Base-by-base conservation (phyloP, 1,140 invertebrate genomes). In the Platorchestia sp. region DNA sequence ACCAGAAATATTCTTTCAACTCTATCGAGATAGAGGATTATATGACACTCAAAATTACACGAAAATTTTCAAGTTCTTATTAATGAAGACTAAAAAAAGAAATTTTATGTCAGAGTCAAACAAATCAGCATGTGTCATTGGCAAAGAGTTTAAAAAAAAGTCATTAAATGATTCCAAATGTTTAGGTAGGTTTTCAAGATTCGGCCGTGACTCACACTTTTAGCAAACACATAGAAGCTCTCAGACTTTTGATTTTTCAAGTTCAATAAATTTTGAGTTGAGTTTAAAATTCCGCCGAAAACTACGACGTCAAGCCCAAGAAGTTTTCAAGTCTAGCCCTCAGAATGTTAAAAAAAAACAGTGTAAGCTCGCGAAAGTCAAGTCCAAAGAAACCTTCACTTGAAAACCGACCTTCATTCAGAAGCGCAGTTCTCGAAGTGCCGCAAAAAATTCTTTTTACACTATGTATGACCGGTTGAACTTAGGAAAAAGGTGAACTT, bases 401-500 rank as follows among this genome's bases (percentile, higher is more conserved):
- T 75, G 14, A 75, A 75, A 3, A 10, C 27, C 59, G 87, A 90
- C 87, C 87, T 90, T 90, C 41, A 43, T 42, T 90, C 87, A 44
- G 87, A 43, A 90, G 87, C 87, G 3, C 87, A 42, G 59, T 90
- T 43, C 41, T 45, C 10, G 7, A 19, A 44, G 5, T 43, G 44
- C 27, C 41, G 42, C 87, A 90, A 90, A 90, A 87, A 90, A 44
- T 90, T 90, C 87, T 14, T 45, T 90, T 75, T 90, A 36, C 41
- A 14, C 36, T 36, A n/a, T 90, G 87, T 90, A 19, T 90, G 41
- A 44, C 87, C 87, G 87, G 87, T 90, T 90, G 87, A 90, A 90
- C 87, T 90, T 90, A 6, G 87, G 14, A 90, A 90, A 90, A 42
- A 90, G 27, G 87, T 90, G 87, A 90, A 90, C 87, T 90, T 45